Evolutionary conservation across 2,888 invertebrate species (phyloP), one percentile per base, ranked within the genome.

Genomic region (Tanytarsus gracilentus): DNA sequence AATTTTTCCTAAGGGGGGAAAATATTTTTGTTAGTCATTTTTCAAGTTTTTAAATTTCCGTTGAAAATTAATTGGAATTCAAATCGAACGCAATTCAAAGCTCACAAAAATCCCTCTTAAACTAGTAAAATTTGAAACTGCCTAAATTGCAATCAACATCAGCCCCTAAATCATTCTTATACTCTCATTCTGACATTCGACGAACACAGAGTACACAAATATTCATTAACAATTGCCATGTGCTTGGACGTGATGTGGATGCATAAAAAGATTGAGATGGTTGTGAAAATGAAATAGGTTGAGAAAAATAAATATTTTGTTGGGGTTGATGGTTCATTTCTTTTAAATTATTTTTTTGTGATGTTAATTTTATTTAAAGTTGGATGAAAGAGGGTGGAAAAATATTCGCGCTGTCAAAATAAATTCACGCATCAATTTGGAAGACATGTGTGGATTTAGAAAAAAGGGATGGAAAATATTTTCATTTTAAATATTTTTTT

Each of bases 191-290:
- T 21, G 44, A 44, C 44, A 44, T 44, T 44, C 44, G 44, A 44
- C 23, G 44, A 44, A 44, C n/a, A n/a, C 44, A 23, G 44, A 44
- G 44, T 44, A 44, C 44, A 44, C 44, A 44, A 44, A 44, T 44
- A 44, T 44, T 44, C 44, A 44, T 44, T 44, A 44, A 44, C 44
- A 44, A 44, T 44, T 44, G 16, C 21, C 44, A 44, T 44, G 44
- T 44, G 44, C 44, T 44, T 18, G 44, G 21, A 44, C 44, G 44
- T 44, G 44, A 44, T 44, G 21, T 44, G 44, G n/a, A n/a, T n/a
- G n/a, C n/a, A n/a, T n/a, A n/a, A n/a, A n/a, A n/a, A n/a, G n/a
- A n/a, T n/a, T n/a, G n/a, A n/a, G n/a, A n/a, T n/a, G n/a, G n/a
- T n/a, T n/a, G n/a, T n/a, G 16, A n/a, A 36, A 36, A 36, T 36